A percentile compares a stretch with the other conserved stretches of the same genome.
phyloP scores from a whole-genome alignment of 2,888 invertebrate species.

The Drosophila paramelanica region DNA sequence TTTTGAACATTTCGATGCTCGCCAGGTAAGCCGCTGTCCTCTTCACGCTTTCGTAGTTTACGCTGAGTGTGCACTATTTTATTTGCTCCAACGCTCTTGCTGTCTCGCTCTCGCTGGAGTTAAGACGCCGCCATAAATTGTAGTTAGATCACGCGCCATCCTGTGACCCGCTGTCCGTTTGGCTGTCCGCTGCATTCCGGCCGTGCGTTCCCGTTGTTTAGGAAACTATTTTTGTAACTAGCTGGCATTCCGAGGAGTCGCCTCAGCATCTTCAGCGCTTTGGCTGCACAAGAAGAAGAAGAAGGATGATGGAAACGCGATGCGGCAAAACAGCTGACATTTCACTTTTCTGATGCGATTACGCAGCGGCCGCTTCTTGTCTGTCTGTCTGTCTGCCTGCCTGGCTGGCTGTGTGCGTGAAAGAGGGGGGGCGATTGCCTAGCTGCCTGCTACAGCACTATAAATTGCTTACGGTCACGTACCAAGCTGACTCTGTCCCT shows the following conservation, averaged over 20 bases:
- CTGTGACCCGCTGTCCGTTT: conserved; percentile 26
- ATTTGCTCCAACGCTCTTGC: neutral
- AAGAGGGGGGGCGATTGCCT: neutral
- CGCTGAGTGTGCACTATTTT: conserved; percentile 24
- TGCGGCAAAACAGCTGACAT: conserved; percentile 64
- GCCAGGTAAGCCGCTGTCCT: conserved; percentile 12
- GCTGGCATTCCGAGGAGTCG: conserved; percentile 59
- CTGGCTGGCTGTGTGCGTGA: no score
- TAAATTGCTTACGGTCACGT: conserved; percentile 70
- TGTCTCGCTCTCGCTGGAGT: neutral
- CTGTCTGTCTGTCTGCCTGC: no score
- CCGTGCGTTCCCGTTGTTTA: conserved; percentile 59
- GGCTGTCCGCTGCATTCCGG: conserved; percentile 55
- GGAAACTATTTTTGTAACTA: conserved; percentile 65
- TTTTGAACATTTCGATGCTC: conserved; percentile 17
- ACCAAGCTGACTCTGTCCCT: conserved; percentile 38
- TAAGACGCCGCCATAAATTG: conserved; percentile 47
- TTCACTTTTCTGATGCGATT: conserved; percentile 72
- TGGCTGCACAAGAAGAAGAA: conserved; percentile 7
- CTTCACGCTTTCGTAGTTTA: neutral
- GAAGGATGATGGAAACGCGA: conserved; percentile 52
- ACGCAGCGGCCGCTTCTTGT: conserved; percentile 51
- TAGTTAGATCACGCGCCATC: conserved; percentile 68
- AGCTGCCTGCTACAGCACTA: conserved; percentile 44
- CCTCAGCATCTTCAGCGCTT: conserved; percentile 14